Evolutionary conservation across 2,113 vertebrate genomes (phyloP).

Genomic region (Tor tambroides): DNA sequence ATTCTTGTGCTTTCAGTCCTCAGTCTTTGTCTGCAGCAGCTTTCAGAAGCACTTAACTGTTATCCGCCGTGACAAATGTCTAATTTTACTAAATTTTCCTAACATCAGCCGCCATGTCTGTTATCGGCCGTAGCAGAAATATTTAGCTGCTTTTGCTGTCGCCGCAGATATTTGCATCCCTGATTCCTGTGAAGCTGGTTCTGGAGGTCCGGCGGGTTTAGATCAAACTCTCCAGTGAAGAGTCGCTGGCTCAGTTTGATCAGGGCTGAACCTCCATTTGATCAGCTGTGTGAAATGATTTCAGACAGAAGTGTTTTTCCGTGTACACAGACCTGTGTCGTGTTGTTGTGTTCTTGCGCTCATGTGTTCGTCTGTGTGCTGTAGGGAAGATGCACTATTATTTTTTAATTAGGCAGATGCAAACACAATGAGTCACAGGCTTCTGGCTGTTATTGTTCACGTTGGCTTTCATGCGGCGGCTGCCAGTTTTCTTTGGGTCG

Average conservation of each 20-base stretch:
- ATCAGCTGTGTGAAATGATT: too few relatives aligned
- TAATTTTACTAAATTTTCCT: background rate
- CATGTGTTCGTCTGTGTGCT: background rate
- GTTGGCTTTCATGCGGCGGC: slow-evolving; percentile 31
- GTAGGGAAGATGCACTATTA: slow-evolving; percentile 11
- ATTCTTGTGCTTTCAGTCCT: background rate
- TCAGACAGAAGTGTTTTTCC: background rate
- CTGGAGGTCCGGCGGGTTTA: too few relatives aligned
- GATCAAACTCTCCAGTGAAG: too few relatives aligned
- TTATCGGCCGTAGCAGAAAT: background rate
- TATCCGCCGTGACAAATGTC: too few relatives aligned
- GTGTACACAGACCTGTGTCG: background rate
- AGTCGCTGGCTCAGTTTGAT: too few relatives aligned
- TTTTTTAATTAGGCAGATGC: slow-evolving; percentile 27
- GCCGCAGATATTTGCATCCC: too few relatives aligned
- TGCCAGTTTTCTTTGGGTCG: slow-evolving; percentile 53
- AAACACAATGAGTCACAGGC: slow-evolving; percentile 52
- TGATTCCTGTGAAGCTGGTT: too few relatives aligned
- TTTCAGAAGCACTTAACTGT: background rate
- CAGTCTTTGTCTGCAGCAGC: background rate
- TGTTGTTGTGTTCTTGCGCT: background rate
- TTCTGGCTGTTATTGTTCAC: slow-evolving; percentile 49
- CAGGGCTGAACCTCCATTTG: too few relatives aligned
- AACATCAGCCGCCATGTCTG: background rate
- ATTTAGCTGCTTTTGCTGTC: too few relatives aligned